Evolutionary conservation across 2,113 vertebrate species (phyloP).

Genomic region (Bubalus kerabau): DNA sequence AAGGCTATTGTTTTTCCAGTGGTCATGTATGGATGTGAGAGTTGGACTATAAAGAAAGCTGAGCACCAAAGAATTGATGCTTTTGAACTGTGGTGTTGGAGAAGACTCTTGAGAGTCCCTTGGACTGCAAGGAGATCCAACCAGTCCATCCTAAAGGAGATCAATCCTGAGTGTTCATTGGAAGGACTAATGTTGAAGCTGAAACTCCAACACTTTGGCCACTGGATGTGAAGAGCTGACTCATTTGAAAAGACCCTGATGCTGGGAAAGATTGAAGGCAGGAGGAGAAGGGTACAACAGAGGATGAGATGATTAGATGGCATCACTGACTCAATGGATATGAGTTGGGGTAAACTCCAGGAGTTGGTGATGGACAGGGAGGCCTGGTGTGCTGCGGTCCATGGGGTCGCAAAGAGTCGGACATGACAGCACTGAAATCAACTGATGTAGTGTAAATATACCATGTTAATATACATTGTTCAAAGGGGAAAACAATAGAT

Average conservation of each 20-base stretch:
- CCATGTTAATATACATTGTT: neutral
- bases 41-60: neutral
- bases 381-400: neutral
- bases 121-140: neutral
- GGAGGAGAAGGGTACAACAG: neutral
- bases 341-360: rapidly evolving
- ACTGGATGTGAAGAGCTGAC: neutral
- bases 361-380: neutral
- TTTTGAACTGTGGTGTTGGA: neutral
- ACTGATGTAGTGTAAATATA: neutral
- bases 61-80: neutral
- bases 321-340: neutral
- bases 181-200: neutral
- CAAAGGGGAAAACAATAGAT: neutral
- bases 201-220: neutral
- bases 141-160: neutral
- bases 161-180: neutral
- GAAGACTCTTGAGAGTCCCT: neutral
- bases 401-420: rapidly evolving
- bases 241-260: neutral
- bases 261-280: neutral
- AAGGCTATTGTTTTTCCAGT: neutral
- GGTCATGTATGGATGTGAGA: neutral
- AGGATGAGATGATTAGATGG: neutral
- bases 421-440: neutral